Conservation (phyloP, 2,888 invertebrate species). For the Spialia ferax region DNA sequence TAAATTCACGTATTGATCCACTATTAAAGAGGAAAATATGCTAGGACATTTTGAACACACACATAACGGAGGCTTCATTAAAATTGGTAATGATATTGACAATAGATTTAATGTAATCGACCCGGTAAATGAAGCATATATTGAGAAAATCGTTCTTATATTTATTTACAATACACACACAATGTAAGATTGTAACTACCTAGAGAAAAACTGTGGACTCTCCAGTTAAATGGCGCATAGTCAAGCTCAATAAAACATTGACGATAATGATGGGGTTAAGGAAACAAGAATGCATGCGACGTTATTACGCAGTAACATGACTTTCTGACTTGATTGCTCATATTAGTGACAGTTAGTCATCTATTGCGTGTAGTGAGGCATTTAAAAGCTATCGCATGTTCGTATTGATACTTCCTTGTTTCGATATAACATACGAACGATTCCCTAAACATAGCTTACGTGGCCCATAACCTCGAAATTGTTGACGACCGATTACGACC, state of each 20-base stretch:
- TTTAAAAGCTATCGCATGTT: slow-evolving; percentile 3
- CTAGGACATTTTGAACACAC: slow-evolving; percentile 70
- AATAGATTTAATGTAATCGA: slow-evolving; percentile 31
- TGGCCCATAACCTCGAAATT: slow-evolving; percentile 16
- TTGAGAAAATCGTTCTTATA: slow-evolving; percentile 12
- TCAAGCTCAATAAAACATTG: not conserved
- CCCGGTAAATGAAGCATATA: slow-evolving; percentile 1
- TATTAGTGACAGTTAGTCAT: not conserved
- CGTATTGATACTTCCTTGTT: not conserved
- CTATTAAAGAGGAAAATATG: slow-evolving; percentile 68
- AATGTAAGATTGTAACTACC: too few relatives aligned
- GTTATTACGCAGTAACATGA: not conserved
- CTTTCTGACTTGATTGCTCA: not conserved
- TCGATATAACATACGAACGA: not conserved
- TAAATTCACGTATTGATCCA: slow-evolving; percentile 57
- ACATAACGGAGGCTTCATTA: slow-evolving; percentile 52
- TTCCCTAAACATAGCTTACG: slow-evolving; percentile 23
- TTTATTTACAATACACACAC: too few relatives aligned
- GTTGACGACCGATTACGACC: slow-evolving; percentile 28
- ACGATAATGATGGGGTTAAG: not conserved
- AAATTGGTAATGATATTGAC: slow-evolving; percentile 41
- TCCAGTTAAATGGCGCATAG: not conserved
- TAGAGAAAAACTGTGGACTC: not conserved
- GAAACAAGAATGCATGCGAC: not conserved
- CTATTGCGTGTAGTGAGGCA: not conserved